Evolutionary conservation across 2,113 vertebrate genomes (phyloP), one percentile per base, ranked within the genome.

Genomic region (Pelobates fuscus): DNA sequence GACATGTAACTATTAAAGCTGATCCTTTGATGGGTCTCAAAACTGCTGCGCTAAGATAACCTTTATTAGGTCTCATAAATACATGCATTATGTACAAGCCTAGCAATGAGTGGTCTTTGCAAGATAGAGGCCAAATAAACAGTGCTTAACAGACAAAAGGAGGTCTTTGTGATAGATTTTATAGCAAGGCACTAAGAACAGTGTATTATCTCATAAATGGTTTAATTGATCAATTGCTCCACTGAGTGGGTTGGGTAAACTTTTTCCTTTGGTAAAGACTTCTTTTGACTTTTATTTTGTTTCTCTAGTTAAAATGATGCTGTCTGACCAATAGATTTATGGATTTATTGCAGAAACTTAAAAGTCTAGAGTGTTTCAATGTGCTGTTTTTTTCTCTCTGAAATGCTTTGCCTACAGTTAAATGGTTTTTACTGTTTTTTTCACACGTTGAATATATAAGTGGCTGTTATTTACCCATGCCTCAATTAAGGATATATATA

Each of bases 11-110:
- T 18, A 15, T 18, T 49, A 17, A 49, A 17, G 44, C 44, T 5
- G 17, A 49, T 49, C 15, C 44, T 49, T 49, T 17, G 11, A 49
- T 49, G 44, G 44, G 44, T 17, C 15, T 49, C 44, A 1, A 14
- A 15, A 49, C 44, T 5, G 44, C 59, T 37, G 43, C 62, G 43
- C 43, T 65, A 65, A 21, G 30, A 65, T 65, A 65, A 65, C 37
- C 62, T 43, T 65, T 65, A 21, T 20, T 29, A 41, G 32, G 2
- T 24, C 37, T 6, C 12, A 41, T 65, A 63, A 65, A 65, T 55
- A 55, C 52, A 23, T 1, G 14, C 20, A 44, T 44, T 43, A 21
- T 65, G 62, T 44, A 10, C 11, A 15, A 14, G 3, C 20, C 20
- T 24, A 21, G 62, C 12, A 4, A 24, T 43, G 62, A 43, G 43